Conservation (phyloP, 2,113 vertebrate species). For the Regulus satrapa region DNA sequence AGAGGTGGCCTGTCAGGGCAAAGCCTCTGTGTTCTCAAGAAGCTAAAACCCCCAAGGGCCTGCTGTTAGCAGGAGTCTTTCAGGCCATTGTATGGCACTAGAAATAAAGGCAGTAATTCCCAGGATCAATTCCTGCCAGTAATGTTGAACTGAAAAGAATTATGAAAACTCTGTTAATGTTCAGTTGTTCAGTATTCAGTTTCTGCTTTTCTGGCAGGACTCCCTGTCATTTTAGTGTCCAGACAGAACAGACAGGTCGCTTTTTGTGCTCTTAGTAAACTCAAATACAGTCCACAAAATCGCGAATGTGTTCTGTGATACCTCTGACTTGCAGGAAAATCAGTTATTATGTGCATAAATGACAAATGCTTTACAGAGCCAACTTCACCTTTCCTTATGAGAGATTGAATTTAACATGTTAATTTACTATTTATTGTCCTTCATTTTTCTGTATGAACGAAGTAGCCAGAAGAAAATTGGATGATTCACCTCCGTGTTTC, state of each 20-base stretch:
- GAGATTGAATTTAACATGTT: not conserved
- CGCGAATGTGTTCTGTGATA: not conserved
- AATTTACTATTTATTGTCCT: not conserved
- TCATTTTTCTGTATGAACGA: conserved; percentile 19
- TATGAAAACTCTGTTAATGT: not conserved
- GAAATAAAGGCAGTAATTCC: not conserved
- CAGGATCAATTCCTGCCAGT: not conserved
- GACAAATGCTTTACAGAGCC: not conserved
- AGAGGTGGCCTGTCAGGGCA: not conserved
- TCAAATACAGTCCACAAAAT: not conserved
- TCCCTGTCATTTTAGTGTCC: not conserved
- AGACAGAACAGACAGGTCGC: not conserved
- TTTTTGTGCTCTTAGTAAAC: not conserved
- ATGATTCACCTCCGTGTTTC: conserved; percentile 15
- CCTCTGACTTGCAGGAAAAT: not conserved
- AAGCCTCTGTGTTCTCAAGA: not conserved
- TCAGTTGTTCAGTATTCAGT: not conserved
- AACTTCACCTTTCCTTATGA: not conserved
- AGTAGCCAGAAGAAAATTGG: conserved; percentile 14
- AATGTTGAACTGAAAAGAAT: not conserved
- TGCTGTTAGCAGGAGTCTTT: not conserved
- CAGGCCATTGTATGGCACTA: not conserved
- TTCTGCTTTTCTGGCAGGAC: not conserved
- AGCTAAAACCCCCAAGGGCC: not conserved
- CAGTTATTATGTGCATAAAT: not conserved